These are phyloP conservation scores for Parazoanthus darwini DNA, from an alignment of 92 coral and sea anemone genomes.

Conservation along the genomic window DNA sequence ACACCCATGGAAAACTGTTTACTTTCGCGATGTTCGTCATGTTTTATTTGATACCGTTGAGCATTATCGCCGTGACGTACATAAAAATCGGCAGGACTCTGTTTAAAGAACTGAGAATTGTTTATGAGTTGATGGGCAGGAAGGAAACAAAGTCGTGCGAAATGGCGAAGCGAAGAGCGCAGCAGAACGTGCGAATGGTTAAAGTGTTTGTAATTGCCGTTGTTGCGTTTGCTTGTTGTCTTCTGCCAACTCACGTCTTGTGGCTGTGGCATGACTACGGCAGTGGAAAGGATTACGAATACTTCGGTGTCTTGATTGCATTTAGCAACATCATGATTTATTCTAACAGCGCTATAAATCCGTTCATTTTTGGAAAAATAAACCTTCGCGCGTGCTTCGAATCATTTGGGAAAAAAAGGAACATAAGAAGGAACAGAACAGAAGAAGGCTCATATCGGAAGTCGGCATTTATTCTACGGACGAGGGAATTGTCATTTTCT, in stretches of 20 bases:
- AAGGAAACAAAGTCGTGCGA: slow-evolving; percentile 6
- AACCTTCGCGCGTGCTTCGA: slow-evolving; percentile 41
- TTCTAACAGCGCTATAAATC: slow-evolving; percentile 88
- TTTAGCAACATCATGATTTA: slow-evolving; percentile 81
- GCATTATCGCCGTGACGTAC: slow-evolving; percentile 48
- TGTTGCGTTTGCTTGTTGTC: slow-evolving; percentile 73
- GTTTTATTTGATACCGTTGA: slow-evolving; percentile 58
- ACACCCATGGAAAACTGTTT: slow-evolving; percentile 46
- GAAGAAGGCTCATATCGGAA: slow-evolving; percentile 21
- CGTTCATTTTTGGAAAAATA: slow-evolving; percentile 84
- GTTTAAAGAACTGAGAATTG: slow-evolving; percentile 36
- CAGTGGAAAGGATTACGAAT: slow-evolving; percentile 47
- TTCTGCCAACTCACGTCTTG: slow-evolving; percentile 74
- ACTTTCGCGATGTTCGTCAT: slow-evolving; percentile 56
- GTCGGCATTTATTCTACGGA: slow-evolving; percentile 22
- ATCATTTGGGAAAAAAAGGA: neutral
- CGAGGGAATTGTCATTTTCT: slow-evolving; percentile 11
- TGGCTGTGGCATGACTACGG: slow-evolving; percentile 94
- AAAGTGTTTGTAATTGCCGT: slow-evolving; percentile 79
- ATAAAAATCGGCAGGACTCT: slow-evolving; percentile 40
- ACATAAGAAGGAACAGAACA: slow-evolving; percentile 14
- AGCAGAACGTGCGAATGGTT: slow-evolving; percentile 73
- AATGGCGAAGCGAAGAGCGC: slow-evolving; percentile 58
- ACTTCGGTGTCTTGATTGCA: slow-evolving; percentile 60
- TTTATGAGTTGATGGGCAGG: slow-evolving; percentile 36